Evolutionary conservation across 2,113 vertebrate genomes (phyloP).

Genomic region (Pitta sordida): DNA sequence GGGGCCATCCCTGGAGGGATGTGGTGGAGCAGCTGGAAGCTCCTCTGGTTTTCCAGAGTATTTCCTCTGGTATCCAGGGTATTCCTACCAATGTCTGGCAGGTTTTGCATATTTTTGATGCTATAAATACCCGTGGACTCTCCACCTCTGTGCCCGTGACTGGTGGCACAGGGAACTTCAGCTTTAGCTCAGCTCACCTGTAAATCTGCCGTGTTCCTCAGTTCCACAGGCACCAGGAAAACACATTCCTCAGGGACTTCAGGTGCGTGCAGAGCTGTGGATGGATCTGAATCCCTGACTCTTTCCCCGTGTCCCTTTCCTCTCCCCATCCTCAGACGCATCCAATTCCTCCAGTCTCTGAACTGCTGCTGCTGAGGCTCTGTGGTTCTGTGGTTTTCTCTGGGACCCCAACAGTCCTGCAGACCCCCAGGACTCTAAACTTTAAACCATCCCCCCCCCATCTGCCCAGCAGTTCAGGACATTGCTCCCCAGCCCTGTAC

Average conservation of each 20-base stretch:
- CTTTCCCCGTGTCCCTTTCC: rapidly evolving
- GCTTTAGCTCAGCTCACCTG: background rate
- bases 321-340: background rate
- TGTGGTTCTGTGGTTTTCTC: background rate
- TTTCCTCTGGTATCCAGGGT: too few relatives aligned
- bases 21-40: background rate
- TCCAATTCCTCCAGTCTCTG: background rate
- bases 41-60: background rate
- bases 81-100: background rate
- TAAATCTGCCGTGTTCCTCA: background rate
- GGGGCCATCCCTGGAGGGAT: background rate
- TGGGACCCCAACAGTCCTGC: background rate
- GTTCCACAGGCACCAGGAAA: background rate
- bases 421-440: background rate
- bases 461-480: background rate
- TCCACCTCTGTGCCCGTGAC: background rate
- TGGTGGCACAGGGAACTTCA: background rate
- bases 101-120: background rate
- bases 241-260: background rate
- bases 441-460: too few relatives aligned
- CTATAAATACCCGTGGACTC: background rate
- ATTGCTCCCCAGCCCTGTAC: background rate
- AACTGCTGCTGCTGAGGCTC: background rate
- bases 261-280: background rate
- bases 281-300: background rate